phyloP scores from a whole-genome alignment of 2,888 invertebrate species.

The Lycaena phlaeas region DNA sequence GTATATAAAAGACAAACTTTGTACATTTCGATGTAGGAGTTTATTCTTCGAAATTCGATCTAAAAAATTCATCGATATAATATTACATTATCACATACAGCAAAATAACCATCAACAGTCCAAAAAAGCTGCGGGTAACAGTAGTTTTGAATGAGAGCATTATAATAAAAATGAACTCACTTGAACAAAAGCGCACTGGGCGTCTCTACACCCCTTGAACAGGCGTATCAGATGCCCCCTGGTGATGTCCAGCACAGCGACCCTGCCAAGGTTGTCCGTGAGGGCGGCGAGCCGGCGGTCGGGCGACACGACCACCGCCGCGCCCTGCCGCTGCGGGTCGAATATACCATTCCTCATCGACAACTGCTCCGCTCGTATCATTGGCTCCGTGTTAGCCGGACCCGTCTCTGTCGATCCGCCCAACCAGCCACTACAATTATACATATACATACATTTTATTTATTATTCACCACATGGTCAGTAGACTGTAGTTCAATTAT shows the following conservation, averaged over 20 bases:
- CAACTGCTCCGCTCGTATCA: constrained; percentile 80
- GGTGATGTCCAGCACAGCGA: constrained; percentile 87
- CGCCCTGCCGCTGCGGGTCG: constrained; percentile 84
- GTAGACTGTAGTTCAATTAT: no score
- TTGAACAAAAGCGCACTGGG: constrained; percentile 94
- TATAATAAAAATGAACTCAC: no score
- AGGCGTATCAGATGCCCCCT: constrained; percentile 86
- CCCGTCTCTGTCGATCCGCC: constrained; percentile 41
- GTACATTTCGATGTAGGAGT: no score
- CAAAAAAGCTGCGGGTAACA: no score
- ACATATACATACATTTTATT: no score
- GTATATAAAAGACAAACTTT: no score
- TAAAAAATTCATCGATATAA: no score
- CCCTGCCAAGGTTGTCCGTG: constrained; percentile 89
- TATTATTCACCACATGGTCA: no score
- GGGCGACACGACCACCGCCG: constrained; percentile 81
- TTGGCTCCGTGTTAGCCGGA: constrained; percentile 44
- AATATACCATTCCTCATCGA: constrained; percentile 85
- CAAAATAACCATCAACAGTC: no score
- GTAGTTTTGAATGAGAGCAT: no score
- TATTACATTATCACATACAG: no score
- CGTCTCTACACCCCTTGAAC: constrained; percentile 97
- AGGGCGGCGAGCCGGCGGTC: constrained; percentile 85
- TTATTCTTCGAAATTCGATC: no score
- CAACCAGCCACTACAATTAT: constrained; percentile 55